Evolutionary conservation across 2,797 vertebrate genomes (phyloP).

Genomic region (Channa striata): DNA sequence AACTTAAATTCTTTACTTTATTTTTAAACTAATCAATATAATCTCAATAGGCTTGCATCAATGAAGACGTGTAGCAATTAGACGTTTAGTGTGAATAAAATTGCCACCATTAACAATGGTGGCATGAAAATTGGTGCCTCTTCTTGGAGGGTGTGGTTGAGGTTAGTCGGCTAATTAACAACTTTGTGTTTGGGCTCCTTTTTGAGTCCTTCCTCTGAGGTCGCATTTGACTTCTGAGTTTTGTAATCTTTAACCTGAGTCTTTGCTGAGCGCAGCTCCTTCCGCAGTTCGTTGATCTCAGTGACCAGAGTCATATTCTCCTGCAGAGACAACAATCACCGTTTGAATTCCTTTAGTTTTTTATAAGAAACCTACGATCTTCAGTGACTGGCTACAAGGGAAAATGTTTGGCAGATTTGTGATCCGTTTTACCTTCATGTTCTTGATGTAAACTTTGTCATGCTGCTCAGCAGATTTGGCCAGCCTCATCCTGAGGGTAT

Average conservation of each 20-base stretch:
- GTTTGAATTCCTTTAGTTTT: background rate
- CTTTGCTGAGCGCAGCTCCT: slow-evolving; percentile 83
- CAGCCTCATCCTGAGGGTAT: slow-evolving; percentile 85
- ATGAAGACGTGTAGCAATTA: background rate
- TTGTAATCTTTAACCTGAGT: slow-evolving; percentile 79
- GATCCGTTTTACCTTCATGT: slow-evolving; percentile 87
- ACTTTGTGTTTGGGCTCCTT: background rate
- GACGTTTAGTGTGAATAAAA: background rate
- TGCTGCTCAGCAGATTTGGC: slow-evolving; percentile 86
- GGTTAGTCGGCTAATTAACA: background rate
- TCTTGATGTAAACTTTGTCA: slow-evolving; percentile 81
- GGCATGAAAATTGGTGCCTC: background rate
- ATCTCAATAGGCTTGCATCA: background rate
- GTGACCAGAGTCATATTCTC: slow-evolving; percentile 90
- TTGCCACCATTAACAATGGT: background rate
- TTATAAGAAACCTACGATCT: background rate
- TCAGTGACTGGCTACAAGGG: too few relatives aligned
- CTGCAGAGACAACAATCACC: slow-evolving; percentile 69
- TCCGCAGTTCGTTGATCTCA: slow-evolving; percentile 89
- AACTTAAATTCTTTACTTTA: too few relatives aligned
- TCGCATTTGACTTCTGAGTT: slow-evolving; percentile 51
- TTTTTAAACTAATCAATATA: too few relatives aligned
- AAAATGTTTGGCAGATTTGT: background rate
- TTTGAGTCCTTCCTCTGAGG: slow-evolving; percentile 5
- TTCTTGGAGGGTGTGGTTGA: background rate